Base-by-base conservation (phyloP, 2,888 invertebrate species). In the Aleiodes leptofemur region DNA sequence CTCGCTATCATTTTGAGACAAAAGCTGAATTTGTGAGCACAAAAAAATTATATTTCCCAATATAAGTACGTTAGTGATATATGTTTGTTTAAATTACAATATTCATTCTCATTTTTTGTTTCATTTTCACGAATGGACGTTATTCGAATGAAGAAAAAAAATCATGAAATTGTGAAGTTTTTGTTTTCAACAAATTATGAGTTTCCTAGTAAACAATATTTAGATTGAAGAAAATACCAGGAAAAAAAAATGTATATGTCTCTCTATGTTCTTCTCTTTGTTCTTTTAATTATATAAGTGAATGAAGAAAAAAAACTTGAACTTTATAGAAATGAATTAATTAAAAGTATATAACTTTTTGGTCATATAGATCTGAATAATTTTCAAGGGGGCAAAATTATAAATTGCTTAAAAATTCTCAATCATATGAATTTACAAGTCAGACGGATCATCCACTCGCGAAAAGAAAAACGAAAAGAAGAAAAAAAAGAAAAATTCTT, bases 271-370 rank as follows among this genome's bases (percentile, higher is more conserved):
- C 4, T 34, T 43, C 8, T 11, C 55, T 23, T 59, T 51, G 9
- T n/a, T 53, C 61, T 34, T 53, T 64, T 43, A 73, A 31, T 38
- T 23, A 55, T 57, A 57, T 43, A 64, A 69, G 69, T 66, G 66
- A 66, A 57, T 74, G 53, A 59, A 59, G 4, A 59, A n/a, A 7
- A 34, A 14, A 64, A 16, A 64, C n/a, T 64, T 43, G 11, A 16
- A 64, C 64, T 48, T n/a, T 23, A 48, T 43, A 48, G 43, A 43
- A 64, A 16, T 64, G 73, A 29, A 76, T 55, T 66, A 72, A 73
- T 78, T 72, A 56, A 77, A 71, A 76, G 43, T 77, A 77, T 9
- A 77, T 73, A 78, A 73, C 72, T 74, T 64, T 48, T 75, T 23
- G 50, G 48, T 74, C 43, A 68, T 34, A 70, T 43, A 9, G 3